Percentiles rank a stretch among this genome's conserved stretches.
These are phyloP conservation scores for Sicus ferrugineus DNA, from an alignment of 2,888 invertebrate species.

Conservation along the genomic window DNA sequence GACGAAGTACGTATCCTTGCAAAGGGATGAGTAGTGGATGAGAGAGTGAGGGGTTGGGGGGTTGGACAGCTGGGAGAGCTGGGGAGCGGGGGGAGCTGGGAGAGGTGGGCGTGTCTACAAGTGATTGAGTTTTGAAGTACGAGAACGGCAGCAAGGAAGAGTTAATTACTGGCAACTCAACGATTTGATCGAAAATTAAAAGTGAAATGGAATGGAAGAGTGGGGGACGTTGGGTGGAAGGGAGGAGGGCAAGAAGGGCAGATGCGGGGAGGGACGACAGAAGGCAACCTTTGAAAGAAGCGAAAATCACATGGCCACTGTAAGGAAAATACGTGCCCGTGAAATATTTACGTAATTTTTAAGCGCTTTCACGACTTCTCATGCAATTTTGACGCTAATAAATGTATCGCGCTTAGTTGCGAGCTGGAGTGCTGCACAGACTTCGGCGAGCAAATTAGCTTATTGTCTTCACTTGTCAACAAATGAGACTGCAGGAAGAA, in stretches of 20 bases:
- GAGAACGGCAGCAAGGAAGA: not conserved
- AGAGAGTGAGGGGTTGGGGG: no score
- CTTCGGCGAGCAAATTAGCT: slow-evolving; percentile 23
- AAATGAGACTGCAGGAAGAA: slow-evolving; percentile 9
- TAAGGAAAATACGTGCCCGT: no score
- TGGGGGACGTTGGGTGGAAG: not conserved
- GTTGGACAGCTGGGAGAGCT: no score
- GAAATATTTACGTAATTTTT: not conserved
- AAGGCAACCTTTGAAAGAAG: not conserved
- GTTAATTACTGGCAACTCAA: not conserved
- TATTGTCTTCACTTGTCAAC: slow-evolving; percentile 32
- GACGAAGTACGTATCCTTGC: no score
- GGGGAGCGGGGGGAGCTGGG: not conserved
- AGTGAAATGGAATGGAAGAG: not conserved
- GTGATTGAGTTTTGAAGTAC: not conserved
- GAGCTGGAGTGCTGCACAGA: not conserved
- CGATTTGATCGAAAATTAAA: not conserved
- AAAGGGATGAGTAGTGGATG: no score
- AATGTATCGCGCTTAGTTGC: not conserved
- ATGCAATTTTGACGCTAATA: not conserved
- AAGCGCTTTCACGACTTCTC: not conserved
- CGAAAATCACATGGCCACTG: not conserved
- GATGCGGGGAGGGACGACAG: not conserved
- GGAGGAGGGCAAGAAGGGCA: not conserved
- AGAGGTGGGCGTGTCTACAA: not conserved